Percentiles rank a stretch among this genome's conserved stretches.
Evolutionary conservation across 2,888 invertebrate species (phyloP).

Genomic region (Leptinotarsa haldemani): DNA sequence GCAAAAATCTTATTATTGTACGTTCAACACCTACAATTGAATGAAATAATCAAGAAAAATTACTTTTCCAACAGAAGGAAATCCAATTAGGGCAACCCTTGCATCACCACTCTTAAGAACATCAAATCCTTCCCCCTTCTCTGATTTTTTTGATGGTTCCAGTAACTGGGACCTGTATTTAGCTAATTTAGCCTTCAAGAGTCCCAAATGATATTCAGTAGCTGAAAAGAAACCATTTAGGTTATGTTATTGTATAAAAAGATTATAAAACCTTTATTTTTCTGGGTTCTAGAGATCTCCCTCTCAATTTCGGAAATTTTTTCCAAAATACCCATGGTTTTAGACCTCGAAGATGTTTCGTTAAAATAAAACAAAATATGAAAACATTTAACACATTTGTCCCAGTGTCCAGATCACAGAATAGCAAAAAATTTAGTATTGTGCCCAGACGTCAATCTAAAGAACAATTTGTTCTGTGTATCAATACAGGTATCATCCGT

Average conservation of each 20-base stretch:
- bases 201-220: constrained; percentile 98
- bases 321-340: constrained; percentile 96
- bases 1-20: neutral
- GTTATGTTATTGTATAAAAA: constrained; percentile 1
- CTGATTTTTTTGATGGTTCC: constrained; percentile 93
- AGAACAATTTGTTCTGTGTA: too few species aligned
- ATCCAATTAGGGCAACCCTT: constrained; percentile 96
- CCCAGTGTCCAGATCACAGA: too few species aligned
- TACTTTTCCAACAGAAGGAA: constrained; percentile 97
- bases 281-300: constrained; percentile 98
- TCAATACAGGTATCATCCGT: too few species aligned
- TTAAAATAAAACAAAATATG: neutral
- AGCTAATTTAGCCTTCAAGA: constrained; percentile 96
- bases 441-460: too few species aligned
- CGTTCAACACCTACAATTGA: neutral
- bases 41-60: constrained; percentile 46
- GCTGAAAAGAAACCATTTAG: constrained; percentile 72
- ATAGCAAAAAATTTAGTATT: too few species aligned
- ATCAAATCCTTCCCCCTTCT: constrained; percentile 98
- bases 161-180: constrained; percentile 94
- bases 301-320: constrained; percentile 99
- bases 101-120: constrained; percentile 99
- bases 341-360: neutral
- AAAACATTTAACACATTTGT: neutral
- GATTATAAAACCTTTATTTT: constrained; percentile 89